phyloP scores from a whole-genome alignment of 1,140 invertebrate species.

The Aphis craccivora region DNA sequence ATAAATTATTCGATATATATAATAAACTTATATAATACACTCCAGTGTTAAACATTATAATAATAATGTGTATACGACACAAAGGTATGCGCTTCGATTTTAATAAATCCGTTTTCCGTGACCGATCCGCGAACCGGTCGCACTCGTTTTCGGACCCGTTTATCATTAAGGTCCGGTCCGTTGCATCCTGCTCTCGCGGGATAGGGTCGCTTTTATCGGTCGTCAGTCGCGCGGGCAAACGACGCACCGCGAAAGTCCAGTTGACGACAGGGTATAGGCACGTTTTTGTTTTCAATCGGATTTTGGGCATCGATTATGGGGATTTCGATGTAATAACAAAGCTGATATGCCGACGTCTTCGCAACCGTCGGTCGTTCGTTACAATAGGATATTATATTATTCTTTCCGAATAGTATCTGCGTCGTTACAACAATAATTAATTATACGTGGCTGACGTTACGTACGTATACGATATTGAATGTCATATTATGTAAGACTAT shows the following conservation, averaged over 20 bases:
- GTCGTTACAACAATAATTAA: constrained; percentile 1
- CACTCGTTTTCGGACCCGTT: constrained; percentile 26
- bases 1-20: neutral
- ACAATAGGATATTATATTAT: constrained; percentile 3
- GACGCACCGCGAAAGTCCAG: neutral
- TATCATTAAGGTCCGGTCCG: neutral
- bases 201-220: neutral
- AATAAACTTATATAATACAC: neutral
- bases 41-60: neutral
- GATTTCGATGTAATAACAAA: neutral
- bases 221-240: no score
- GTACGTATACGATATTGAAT: neutral
- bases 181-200: neutral
- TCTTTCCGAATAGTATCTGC: neutral
- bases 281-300: neutral
- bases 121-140: constrained; percentile 31
- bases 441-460: neutral
- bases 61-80: neutral
- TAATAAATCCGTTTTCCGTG: constrained; percentile 25
- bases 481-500: constrained; percentile 1
- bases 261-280: neutral
- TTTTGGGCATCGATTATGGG: neutral
- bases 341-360: neutral
- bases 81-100: neutral
- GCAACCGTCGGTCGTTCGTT: neutral